A percentile compares a stretch with the other conserved stretches of the same genome.
phyloP scores from a whole-genome alignment of 2,113 vertebrate species.

The Pholis gunnellus region DNA sequence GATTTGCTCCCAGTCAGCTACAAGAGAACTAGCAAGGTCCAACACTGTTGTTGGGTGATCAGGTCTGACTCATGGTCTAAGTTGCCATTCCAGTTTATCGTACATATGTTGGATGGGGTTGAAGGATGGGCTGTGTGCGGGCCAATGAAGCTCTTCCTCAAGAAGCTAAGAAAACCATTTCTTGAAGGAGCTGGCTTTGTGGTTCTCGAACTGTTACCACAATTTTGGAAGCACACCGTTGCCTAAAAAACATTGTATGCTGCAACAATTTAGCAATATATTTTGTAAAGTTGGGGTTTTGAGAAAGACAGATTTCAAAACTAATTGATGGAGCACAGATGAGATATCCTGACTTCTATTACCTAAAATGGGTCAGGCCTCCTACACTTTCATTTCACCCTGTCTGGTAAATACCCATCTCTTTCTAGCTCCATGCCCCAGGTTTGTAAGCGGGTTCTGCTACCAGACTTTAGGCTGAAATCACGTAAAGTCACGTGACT shows the following conservation, averaged over 20 bases:
- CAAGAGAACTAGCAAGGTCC: background rate
- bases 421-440: background rate
- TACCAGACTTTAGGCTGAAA: background rate
- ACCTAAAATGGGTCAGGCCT: background rate
- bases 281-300: background rate
- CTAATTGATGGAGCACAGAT: background rate
- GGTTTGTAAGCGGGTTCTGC: background rate
- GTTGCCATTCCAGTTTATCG: background rate
- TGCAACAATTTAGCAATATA: background rate
- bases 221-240: background rate
- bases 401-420: background rate
- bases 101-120: background rate
- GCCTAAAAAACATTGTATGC: too few relatives aligned
- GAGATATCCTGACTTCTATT: background rate
- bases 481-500: background rate
- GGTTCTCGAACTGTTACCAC: background rate
- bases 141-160: background rate
- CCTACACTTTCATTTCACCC: background rate
- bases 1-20: too few relatives aligned
- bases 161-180: background rate
- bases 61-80: background rate
- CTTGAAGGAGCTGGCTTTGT: background rate
- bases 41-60: background rate
- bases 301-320: background rate
- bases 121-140: background rate